Base-by-base conservation (phyloP, 2,113 vertebrate genomes). In the Eublepharis macularius region DNA sequence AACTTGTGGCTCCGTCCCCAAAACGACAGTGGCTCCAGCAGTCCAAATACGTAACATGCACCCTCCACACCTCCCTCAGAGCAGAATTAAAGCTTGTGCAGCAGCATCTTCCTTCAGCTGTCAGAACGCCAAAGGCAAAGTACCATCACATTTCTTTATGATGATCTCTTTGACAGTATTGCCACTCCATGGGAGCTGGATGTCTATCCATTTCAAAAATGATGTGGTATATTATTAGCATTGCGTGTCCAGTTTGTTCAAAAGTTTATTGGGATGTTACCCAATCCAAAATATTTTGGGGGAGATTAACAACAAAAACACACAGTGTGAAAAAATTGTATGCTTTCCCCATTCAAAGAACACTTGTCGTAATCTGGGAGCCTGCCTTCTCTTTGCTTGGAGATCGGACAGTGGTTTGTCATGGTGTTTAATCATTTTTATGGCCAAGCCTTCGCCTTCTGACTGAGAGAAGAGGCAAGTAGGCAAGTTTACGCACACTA, bases 371-470 rank as follows among this genome's bases (percentile, higher is more conserved):
- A 36, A 47, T 49, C 24, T 51, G 80, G 26, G 43, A 72, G 19
- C 41, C 16, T 73, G n/a, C 54, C 14, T 74, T 77, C 51, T 77
- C 51, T 43, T 80, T 57, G 13, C n/a, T n/a, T 74, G n/a, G 41
- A 85, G 68, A 63, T 63, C 84, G 73, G 84, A 73, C 68, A 74
- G 24, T 17, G 47, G 24, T 63, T 85, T 26, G 43, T 39, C 41
- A 73, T 41, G 77, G 41, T 29, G 43, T 29, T 86, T 80, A 86
- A 80, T 86, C 77, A 86, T 86, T 86, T 85, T 86, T 86, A 86
- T 86, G 24, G 60, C 54, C 77, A 74, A 70, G 29, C 76, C 32
- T 79, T n/a, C 65, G 70, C 49, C 65, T 43, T 78, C 49, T 34
- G 66, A 79, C 49, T 34, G 66, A 79, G 76, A 85, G 68, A 34